Conservation (phyloP, 2,113 vertebrate genomes). For the Pluvianellus socialis region DNA sequence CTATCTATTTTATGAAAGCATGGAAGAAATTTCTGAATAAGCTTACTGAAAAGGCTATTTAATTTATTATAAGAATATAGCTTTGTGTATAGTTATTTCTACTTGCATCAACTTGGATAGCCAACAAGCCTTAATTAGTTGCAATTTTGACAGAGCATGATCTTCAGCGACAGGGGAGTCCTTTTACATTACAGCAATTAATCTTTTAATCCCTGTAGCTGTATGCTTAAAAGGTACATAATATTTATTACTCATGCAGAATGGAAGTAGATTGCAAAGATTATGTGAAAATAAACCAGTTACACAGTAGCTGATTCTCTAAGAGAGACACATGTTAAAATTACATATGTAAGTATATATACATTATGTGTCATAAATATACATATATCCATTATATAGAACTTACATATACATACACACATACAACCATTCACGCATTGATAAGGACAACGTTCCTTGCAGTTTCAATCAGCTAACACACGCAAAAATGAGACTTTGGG, state of each 20-base stretch:
- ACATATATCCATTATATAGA: not conserved
- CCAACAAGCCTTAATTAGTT: not conserved
- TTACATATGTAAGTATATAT: not conserved
- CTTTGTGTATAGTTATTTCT: not conserved
- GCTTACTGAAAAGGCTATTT: not conserved
- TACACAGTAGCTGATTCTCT: not conserved
- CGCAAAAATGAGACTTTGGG: not conserved
- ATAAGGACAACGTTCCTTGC: not conserved
- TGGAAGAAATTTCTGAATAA: not conserved
- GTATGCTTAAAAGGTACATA: not conserved
- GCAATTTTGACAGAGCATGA: not conserved
- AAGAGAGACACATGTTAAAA: not conserved
- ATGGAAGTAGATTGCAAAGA: not conserved
- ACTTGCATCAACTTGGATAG: not conserved
- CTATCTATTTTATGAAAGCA: not conserved
- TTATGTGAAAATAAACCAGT: not conserved
- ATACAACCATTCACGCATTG: not conserved
- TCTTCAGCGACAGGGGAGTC: not conserved
- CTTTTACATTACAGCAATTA: conserved; percentile 18
- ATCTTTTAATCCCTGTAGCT: conserved; percentile 13
- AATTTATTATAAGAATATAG: not conserved
- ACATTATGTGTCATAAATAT: not conserved
- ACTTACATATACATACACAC: not conserved
- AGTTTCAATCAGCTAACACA: not conserved
- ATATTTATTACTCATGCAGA: not conserved